These are phyloP conservation scores for Apostichopus parvimensis DNA, from an alignment of 35 echinoderm and acorn worm species.

Conservation along the genomic window DNA sequence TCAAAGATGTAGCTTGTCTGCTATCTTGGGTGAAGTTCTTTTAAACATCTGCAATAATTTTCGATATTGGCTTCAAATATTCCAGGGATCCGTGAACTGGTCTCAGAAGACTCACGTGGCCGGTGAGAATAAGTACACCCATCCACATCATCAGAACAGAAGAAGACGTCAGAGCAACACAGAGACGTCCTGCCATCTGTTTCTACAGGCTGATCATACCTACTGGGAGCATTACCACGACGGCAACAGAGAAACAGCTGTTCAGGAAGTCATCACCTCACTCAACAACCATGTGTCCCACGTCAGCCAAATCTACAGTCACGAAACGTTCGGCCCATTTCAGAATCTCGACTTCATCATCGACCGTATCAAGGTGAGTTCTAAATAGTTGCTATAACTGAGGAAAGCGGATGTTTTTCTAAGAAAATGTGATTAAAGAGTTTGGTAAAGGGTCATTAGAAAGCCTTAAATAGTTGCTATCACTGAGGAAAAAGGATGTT, in stretches of 20 bases:
- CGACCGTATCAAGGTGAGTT: slow-evolving; percentile 76
- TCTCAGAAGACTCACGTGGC: slow-evolving; percentile 32
- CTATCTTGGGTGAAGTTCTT: no score
- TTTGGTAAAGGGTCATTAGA: no score
- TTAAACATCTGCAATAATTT: no score
- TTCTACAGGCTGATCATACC: slow-evolving; percentile 88
- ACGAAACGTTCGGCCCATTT: slow-evolving; percentile 41
- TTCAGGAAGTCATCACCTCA: slow-evolving; percentile 64
- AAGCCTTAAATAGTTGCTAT: no score
- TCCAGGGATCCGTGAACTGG: slow-evolving; percentile 41
- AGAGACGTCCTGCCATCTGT: slow-evolving; percentile 70
- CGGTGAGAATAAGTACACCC: slow-evolving; percentile 71
- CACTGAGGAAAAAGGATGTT: no score
- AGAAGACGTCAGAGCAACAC: neutral
- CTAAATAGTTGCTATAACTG: no score
- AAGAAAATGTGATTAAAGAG: no score
- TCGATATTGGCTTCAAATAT: no score
- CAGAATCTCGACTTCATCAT: slow-evolving; percentile 68
- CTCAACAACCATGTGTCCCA: slow-evolving; percentile 81
- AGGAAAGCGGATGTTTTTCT: no score
- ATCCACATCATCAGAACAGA: slow-evolving; percentile 42
- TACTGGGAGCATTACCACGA: slow-evolving; percentile 65
- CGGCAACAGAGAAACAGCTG: slow-evolving; percentile 13
- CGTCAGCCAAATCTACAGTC: slow-evolving; percentile 72
- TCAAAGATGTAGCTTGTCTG: no score